These are phyloP conservation scores for Choloepus hoffmanni DNA, from an alignment of 2,113 vertebrate genomes.

Conservation along the genomic window DNA sequence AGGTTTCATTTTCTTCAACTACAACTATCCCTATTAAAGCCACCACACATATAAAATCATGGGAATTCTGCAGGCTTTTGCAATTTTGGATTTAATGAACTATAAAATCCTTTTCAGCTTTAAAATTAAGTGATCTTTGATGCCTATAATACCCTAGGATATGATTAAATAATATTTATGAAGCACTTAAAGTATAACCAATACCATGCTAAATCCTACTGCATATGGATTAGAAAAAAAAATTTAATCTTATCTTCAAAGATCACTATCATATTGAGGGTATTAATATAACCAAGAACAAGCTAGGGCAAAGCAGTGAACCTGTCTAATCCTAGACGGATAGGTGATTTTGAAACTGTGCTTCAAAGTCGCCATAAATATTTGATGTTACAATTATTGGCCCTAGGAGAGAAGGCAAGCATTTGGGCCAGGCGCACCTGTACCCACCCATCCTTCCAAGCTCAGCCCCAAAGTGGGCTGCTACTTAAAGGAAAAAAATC, in stretches of 20 bases:
- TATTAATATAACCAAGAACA: neutral
- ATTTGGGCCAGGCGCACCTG: neutral
- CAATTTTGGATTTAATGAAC: neutral
- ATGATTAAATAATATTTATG: neutral
- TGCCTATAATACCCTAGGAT: neutral
- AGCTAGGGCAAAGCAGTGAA: neutral
- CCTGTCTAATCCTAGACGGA: neutral
- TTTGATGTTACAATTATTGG: neutral
- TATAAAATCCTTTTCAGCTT: neutral
- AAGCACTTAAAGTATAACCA: neutral
- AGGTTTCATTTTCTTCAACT: neutral
- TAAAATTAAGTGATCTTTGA: neutral
- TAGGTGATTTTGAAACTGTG: neutral
- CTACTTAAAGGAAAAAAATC: neutral
- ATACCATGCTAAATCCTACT: neutral
- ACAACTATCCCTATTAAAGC: neutral
- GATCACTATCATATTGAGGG: neutral
- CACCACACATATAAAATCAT: neutral
- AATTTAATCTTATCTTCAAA: neutral
- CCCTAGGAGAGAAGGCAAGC: neutral
- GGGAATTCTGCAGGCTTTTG: neutral
- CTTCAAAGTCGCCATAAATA: neutral
- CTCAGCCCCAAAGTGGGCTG: neutral
- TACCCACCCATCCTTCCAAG: neutral
- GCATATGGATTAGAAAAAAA: neutral